Evolutionary conservation across 2,797 vertebrate genomes (phyloP), one percentile per base, ranked within the genome.

Genomic region (Melanotaenia parkinsoni): DNA sequence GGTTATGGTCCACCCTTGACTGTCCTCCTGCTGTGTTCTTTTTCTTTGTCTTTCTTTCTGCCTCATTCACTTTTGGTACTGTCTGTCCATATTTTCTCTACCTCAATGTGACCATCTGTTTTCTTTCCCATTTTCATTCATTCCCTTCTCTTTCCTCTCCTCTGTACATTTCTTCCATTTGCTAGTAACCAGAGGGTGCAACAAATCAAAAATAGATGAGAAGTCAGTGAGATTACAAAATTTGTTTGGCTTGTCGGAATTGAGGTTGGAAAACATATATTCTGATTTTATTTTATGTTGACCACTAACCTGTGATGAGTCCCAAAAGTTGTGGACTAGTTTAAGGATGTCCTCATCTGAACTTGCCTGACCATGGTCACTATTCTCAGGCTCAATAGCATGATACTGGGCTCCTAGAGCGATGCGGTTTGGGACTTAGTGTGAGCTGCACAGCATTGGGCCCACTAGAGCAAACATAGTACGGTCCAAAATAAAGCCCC

Each of bases 401-500:
- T 53, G 77, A 76, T 87, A 73, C 74, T 32, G 60, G 78, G 76
- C 84, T 86, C 70, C 63, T 83, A 61, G 81, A 86, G 62, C 61
- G 74, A 77, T 93, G 91, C n/a, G 91, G 89, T 91, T 93, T 91
- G 87, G 83, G 87, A 89, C 86, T 74, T 82, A 85, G 88, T 80
- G 84, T 63, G 87, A 89, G 84, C 74, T 86, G 90, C 80, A 80
- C 82, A 83, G 86, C 77, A 53, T 82, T 61, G 16, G 70, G 81
- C 82, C 86, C 81, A 85, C 90, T 89, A 92, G 90, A 91, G 93
- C 80, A 94, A 94, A 93, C 91, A 93, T 43, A 78, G 77, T 61
- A 62, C 32, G 35, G 70, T 94, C 94, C 93, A 95, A 95, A 94
- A 89, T 93, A 95, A 94, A 95, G 93, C 88, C 86, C 88, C 81